phyloP scores from a whole-genome alignment of 2,888 invertebrate genomes.

The Polydesmus complanatus region DNA sequence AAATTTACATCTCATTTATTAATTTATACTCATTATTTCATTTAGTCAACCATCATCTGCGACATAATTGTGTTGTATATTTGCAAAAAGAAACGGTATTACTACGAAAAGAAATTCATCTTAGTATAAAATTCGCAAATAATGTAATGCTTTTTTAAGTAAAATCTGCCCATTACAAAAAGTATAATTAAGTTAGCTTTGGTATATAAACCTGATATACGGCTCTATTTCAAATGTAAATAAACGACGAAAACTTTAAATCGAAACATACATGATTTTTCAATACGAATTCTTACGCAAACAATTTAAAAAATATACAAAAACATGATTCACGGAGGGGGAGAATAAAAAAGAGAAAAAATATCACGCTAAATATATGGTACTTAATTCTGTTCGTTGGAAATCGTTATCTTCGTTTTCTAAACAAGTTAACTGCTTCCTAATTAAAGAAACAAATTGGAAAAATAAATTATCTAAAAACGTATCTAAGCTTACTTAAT shows the following conservation, averaged over 20 bases:
- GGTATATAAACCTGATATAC: background rate
- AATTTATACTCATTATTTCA: background rate
- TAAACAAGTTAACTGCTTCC: background rate
- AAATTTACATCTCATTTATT: background rate
- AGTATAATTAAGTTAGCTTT: background rate
- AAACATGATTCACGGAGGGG: too few species aligned
- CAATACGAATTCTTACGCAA: background rate
- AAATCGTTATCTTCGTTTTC: background rate
- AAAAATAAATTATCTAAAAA: background rate
- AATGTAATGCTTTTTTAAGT: too few species aligned
- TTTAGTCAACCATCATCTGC: slow-evolving; percentile 11
- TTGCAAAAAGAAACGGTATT: slow-evolving; percentile 6
- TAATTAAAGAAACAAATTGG: background rate
- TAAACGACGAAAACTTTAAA: background rate
- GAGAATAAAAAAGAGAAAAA: background rate
- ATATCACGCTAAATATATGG: background rate
- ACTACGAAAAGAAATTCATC: slow-evolving; percentile 14
- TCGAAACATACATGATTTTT: background rate
- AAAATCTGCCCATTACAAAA: background rate
- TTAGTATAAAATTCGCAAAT: background rate
- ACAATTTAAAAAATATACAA: too few species aligned
- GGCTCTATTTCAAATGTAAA: background rate
- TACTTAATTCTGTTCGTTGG: background rate
- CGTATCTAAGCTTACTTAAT: too few species aligned
- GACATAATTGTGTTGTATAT: slow-evolving; percentile 12